These are phyloP conservation scores for Magallana nippona DNA, from an alignment of 2,888 invertebrate genomes.

Conservation along the genomic window DNA sequence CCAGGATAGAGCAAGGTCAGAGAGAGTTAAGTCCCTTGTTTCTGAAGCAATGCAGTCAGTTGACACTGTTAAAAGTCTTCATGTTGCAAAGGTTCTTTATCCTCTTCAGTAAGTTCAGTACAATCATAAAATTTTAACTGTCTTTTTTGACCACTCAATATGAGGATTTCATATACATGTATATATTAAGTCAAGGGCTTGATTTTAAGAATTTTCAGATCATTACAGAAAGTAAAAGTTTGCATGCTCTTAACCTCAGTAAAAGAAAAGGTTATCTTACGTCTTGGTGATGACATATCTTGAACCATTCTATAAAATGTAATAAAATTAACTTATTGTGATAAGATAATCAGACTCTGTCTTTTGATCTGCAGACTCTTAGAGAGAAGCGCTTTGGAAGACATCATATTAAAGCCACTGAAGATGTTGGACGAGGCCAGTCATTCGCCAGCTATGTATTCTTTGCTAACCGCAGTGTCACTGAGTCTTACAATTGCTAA, in stretches of 20 bases:
- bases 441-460: neutral
- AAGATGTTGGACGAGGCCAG: neutral
- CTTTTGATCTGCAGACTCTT: neutral
- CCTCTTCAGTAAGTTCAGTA: neutral
- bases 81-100: conserved; percentile 1
- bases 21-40: neutral
- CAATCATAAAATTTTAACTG: no score
- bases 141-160: no score
- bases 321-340: no score
- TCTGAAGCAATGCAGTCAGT: neutral
- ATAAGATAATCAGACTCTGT: neutral
- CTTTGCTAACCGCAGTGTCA: neutral
- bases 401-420: neutral
- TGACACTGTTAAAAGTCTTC: conserved; percentile 11
- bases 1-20: neutral
- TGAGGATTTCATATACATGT: no score
- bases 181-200: no score
- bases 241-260: no score
- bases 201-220: no score
- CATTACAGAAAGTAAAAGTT: no score
- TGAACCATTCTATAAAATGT: no score
- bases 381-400: neutral
- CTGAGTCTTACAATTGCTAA: conserved; percentile 10
- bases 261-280: no score
- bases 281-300: no score